These are phyloP conservation scores for Tillus elongatus DNA, from an alignment of 2,888 invertebrate species.

Conservation along the genomic window DNA sequence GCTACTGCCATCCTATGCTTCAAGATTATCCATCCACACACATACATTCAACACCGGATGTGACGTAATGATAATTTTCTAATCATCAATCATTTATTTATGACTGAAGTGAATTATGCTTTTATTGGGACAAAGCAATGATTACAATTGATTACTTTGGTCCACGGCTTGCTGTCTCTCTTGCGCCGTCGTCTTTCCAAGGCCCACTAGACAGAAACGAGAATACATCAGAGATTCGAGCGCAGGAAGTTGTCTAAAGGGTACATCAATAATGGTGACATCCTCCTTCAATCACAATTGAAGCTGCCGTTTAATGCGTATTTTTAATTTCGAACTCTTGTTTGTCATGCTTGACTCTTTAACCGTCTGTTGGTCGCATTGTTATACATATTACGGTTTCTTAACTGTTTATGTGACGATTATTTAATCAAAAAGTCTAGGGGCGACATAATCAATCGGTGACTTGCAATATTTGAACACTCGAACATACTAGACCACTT, in stretches of 20 bases:
- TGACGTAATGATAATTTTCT: constrained; percentile 43
- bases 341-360: constrained; percentile 1
- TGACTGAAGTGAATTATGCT: constrained; percentile 39
- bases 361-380: not conserved
- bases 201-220: not conserved
- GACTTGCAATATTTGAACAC: too few species aligned
- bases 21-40: too few species aligned
- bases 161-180: constrained; percentile 15
- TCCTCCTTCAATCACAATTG: constrained; percentile 22
- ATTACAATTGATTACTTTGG: constrained; percentile 33
- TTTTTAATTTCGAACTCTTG: constrained; percentile 11
- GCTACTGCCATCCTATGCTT: too few species aligned
- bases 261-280: constrained; percentile 30
- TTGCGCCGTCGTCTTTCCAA: constrained; percentile 6
- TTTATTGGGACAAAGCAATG: constrained; percentile 32
- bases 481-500: too few species aligned
- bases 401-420: too few species aligned
- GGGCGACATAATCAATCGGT: too few species aligned
- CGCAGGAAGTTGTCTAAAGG: constrained; percentile 27
- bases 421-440: too few species aligned
- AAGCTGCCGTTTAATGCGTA: constrained; percentile 8
- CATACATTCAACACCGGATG: constrained; percentile 34
- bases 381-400: too few species aligned
- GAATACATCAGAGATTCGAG: constrained; percentile 4
- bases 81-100: constrained; percentile 45